These are phyloP conservation scores for Diogma glabrata DNA, from an alignment of 2,888 invertebrate species.

Conservation along the genomic window DNA sequence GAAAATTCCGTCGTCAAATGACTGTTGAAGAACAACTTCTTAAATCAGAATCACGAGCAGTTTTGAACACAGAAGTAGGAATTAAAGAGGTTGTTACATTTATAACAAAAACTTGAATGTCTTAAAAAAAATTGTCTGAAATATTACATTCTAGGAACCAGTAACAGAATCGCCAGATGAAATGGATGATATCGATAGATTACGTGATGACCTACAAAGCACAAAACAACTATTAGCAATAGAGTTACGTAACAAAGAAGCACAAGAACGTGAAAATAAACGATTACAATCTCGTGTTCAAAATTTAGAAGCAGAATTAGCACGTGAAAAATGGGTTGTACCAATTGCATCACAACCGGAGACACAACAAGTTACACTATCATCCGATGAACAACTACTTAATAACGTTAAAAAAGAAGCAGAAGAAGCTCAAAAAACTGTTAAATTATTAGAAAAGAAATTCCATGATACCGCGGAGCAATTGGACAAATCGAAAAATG, in stretches of 20 bases:
- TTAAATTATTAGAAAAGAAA: constrained; percentile 70
- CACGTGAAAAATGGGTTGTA: constrained; percentile 49
- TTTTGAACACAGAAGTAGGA: constrained; percentile 28
- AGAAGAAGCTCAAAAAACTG: constrained; percentile 62
- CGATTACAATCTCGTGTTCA: constrained; percentile 65
- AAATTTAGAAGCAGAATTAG: constrained; percentile 70
- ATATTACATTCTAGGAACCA: constrained; percentile 13
- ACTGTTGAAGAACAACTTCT: constrained; percentile 83
- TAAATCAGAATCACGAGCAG: constrained; percentile 62
- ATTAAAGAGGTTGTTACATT: background rate
- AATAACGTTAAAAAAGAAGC: constrained; percentile 60
- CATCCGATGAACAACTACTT: constrained; percentile 49
- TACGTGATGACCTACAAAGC: constrained; percentile 81
- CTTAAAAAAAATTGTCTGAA: constrained; percentile 1
- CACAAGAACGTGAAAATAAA: constrained; percentile 75
- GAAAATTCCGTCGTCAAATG: constrained; percentile 80
- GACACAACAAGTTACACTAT: constrained; percentile 31
- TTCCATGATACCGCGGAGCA: constrained; percentile 64
- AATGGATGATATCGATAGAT: constrained; percentile 83
- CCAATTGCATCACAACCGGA: constrained; percentile 6
- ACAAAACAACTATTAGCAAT: constrained; percentile 83
- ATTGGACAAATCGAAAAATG: constrained; percentile 59
- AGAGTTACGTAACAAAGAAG: constrained; percentile 76
- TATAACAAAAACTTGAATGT: background rate
- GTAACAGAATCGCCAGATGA: constrained; percentile 60